phyloP scores from a whole-genome alignment of 2,888 invertebrate genomes.

The Calephelis perditalis region DNA sequence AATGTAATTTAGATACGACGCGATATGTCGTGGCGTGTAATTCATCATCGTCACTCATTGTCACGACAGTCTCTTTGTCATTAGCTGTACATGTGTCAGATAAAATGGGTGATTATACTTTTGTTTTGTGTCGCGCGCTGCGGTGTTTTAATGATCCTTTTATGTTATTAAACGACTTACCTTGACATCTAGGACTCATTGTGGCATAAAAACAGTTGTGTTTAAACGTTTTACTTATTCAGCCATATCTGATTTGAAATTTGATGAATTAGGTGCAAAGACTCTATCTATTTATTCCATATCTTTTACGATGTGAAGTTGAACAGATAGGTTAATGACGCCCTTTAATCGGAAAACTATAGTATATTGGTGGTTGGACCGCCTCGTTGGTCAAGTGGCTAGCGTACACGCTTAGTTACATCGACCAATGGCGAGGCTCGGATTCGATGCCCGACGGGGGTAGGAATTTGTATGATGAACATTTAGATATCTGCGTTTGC shows the following conservation, averaged over 20 bases:
- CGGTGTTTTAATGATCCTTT: conserved; percentile 24
- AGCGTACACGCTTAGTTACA: too few relatives aligned
- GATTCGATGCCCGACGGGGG: too few relatives aligned
- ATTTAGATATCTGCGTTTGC: too few relatives aligned
- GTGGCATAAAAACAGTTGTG: neutral
- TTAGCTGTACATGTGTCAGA: conserved; percentile 40
- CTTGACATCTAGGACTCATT: conserved; percentile 1
- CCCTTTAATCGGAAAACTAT: too few relatives aligned
- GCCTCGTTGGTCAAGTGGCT: too few relatives aligned
- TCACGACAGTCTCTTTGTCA: conserved; percentile 44
- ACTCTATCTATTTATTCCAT: too few relatives aligned
- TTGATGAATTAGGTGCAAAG: too few relatives aligned
- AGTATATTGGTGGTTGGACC: too few relatives aligned
- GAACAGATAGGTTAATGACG: too few relatives aligned
- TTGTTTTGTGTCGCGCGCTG: conserved; percentile 21
- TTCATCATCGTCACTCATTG: conserved; percentile 39
- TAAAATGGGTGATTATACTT: conserved; percentile 27
- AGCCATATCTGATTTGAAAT: neutral
- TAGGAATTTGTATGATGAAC: too few relatives aligned
- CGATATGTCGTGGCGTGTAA: conserved; percentile 34
- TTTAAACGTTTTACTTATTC: conserved; percentile 2
- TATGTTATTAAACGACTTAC: conserved; percentile 15
- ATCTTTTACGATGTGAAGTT: too few relatives aligned
- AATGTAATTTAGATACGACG: neutral
- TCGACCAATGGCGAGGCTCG: too few relatives aligned